phyloP scores from a whole-genome alignment of 35 echinoderm and acorn worm genomes.

The Chiridota heheva region DNA sequence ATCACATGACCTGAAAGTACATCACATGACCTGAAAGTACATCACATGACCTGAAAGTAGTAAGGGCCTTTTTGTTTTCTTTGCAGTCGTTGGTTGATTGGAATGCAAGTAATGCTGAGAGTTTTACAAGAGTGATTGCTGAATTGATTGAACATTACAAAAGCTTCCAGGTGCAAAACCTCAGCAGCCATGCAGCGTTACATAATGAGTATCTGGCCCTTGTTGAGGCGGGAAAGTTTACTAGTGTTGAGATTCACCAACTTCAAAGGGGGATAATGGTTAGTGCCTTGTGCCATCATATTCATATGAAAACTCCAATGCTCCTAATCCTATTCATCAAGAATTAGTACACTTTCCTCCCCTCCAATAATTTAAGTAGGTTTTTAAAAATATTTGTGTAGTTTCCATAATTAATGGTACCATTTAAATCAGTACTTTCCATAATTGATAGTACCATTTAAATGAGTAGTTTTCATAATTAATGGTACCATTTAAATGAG shows the following conservation, averaged over 20 bases:
- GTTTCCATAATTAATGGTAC: too few relatives aligned
- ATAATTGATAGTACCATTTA: too few relatives aligned
- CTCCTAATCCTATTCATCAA: not conserved
- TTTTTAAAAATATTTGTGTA: too few relatives aligned
- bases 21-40: too few relatives aligned
- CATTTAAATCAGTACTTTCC: too few relatives aligned
- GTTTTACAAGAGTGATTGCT: slow-evolving; percentile 56
- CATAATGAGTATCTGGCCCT: slow-evolving; percentile 85
- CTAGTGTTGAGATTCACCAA: slow-evolving; percentile 67
- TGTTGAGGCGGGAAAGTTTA: slow-evolving; percentile 75
- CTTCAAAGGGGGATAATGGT: slow-evolving; percentile 32
- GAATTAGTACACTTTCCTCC: too few relatives aligned
- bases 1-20: too few relatives aligned
- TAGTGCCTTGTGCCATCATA: not conserved
- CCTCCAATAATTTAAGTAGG: too few relatives aligned
- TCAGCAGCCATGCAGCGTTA: slow-evolving; percentile 46
- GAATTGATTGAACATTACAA: slow-evolving; percentile 81
- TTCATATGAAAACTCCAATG: not conserved
- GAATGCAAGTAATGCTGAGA: slow-evolving; percentile 59
- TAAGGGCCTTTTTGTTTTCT: too few relatives aligned
- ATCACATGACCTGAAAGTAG: too few relatives aligned
- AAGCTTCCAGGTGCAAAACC: slow-evolving; percentile 60
- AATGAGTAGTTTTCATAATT: too few relatives aligned
- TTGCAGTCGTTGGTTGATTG: slow-evolving; percentile 80
- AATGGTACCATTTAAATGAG: too few relatives aligned